phyloP scores from a whole-genome alignment of 2,797 vertebrate species.

The Rhodeus uyekii region DNA sequence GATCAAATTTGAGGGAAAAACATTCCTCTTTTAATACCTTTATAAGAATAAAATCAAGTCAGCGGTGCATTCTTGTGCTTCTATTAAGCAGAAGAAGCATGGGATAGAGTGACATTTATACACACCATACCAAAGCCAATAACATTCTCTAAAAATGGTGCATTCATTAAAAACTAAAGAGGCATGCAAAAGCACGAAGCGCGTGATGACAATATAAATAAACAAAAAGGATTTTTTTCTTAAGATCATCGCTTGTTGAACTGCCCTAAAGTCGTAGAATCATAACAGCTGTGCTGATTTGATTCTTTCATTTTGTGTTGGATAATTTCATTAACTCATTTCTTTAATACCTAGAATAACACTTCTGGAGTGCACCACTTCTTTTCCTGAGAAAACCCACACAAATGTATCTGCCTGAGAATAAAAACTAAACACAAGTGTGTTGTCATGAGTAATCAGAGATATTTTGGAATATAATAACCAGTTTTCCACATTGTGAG shows the following conservation, averaged over 20 bases:
- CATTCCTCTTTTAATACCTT: neutral
- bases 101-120: conserved; percentile 1
- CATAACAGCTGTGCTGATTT: neutral
- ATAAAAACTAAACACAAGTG: neutral
- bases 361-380: neutral
- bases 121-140: neutral
- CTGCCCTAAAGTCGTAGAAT: neutral
- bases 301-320: neutral
- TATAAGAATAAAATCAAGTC: neutral
- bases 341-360: neutral
- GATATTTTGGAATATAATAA: neutral
- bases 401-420: neutral
- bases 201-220: neutral
- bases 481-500: neutral
- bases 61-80: neutral
- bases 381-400: neutral
- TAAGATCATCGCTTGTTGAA: neutral
- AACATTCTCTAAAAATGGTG: conserved; percentile 3
- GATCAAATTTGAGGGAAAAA: neutral
- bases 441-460: neutral
- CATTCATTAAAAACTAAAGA: neutral
- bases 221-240: conserved; percentile 1
- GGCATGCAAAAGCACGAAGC: neutral
- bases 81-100: neutral
- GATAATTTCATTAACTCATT: neutral